These are phyloP conservation scores for Ceyx melanurus DNA, from an alignment of 2,113 vertebrate species.

Conservation along the genomic window DNA sequence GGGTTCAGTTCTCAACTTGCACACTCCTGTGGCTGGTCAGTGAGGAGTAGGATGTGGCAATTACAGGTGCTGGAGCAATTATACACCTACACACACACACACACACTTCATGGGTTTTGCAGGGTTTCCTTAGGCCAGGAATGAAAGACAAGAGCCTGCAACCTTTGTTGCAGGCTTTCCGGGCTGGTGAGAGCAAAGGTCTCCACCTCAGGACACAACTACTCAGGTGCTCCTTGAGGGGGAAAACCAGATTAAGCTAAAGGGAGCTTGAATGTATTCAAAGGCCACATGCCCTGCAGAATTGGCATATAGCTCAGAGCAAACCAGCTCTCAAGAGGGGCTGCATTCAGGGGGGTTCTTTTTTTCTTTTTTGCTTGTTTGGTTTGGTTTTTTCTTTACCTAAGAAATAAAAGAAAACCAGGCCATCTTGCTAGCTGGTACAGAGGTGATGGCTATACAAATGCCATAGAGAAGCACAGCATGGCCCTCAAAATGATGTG, in stretches of 20 bases:
- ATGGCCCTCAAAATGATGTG: neutral
- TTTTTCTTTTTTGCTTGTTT: neutral
- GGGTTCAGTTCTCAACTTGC: neutral
- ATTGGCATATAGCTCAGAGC: neutral
- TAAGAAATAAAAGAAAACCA: neutral
- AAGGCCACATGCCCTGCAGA: neutral
- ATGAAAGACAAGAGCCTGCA: neutral
- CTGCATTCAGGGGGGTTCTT: neutral
- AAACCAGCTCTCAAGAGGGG: neutral
- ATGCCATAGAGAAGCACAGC: neutral
- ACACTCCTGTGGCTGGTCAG: rapidly evolving
- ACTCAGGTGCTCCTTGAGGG: neutral
- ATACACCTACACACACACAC: neutral
- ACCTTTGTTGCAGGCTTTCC: neutral
- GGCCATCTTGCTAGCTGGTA: neutral
- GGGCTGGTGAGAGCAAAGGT: neutral
- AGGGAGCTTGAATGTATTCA: neutral
- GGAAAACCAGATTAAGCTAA: neutral
- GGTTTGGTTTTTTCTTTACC: neutral
- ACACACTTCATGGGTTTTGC: neutral
- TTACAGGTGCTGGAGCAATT: neutral
- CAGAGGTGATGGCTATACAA: neutral
- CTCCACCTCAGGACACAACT: neutral
- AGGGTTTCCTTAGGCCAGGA: neutral
- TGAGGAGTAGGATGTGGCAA: neutral